Evolutionary conservation across 92 coral and sea anemone species (phyloP), one percentile per base, ranked within the genome.

Genomic region (Epizoanthus scotinus): DNA sequence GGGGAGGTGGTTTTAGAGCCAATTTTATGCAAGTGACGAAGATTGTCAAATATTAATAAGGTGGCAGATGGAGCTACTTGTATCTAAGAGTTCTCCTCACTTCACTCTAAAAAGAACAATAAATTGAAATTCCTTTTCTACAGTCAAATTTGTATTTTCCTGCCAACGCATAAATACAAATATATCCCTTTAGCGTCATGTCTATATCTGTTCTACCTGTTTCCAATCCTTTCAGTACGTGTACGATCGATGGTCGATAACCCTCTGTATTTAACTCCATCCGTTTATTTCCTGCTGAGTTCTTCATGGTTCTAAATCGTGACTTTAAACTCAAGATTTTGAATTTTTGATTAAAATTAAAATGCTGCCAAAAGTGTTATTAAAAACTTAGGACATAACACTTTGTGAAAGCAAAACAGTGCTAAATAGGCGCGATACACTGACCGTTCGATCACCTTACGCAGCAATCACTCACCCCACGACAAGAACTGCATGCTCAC

Each of bases 401-500:
- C 77, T 24, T 42, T 44, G 49, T 24, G 7, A 79, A 78, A 34
- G 77, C 70, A 83, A 24, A 67, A 78, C 22, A 83, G 64, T 63
- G 83, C 60, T 87, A 78, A 83, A 77, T 83, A 82, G 65, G 58
- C 68, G 73, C 71, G 72, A 81, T 83, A 21, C 22, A 59, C 50
- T 4, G 50, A n/a, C n/a, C 44, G 26, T 77, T 83, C 44, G 58
- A 36, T 58, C 87, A 52, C 79, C 77, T 87, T 69, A 61, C 69
- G 31, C 6, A 73, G 67, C 72, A 67, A 84, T 83, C 82, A 64
- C 63, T 83, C 88, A 73, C 86, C 82, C 5, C n/a, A 70, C 53
- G 69, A 86, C 90, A 82, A 69, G 84, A 82, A 78, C 42, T 10
- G 56, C 17, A 20, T 54, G 84, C 56, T 77, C 66, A 28, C 69